Evolutionary conservation across 2,113 vertebrate genomes (phyloP).

Genomic region (Cottus gobio): DNA sequence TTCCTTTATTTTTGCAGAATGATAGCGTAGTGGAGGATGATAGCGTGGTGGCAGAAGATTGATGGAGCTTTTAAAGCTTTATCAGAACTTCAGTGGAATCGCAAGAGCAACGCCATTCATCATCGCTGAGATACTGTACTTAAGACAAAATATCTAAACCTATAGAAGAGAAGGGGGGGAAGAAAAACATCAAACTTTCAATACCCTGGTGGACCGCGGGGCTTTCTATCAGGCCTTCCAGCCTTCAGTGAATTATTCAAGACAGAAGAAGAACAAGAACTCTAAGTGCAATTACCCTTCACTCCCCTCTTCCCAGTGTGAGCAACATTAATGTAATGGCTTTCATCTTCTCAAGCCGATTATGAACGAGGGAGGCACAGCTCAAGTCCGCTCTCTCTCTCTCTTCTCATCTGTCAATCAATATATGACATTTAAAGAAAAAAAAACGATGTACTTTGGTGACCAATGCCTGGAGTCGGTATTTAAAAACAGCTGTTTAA

Average conservation of each 20-base stretch:
- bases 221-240: conserved; percentile 68
- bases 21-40: neutral
- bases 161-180: conserved; percentile 20
- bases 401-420: conserved; percentile 49
- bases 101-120: conserved; percentile 40
- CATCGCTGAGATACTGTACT: conserved; percentile 43
- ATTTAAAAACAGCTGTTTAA: conserved; percentile 38
- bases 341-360: conserved; percentile 77
- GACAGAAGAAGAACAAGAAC: conserved; percentile 75
- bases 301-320: conserved; percentile 74
- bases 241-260: conserved; percentile 81
- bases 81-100: conserved; percentile 46
- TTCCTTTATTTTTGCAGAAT: neutral
- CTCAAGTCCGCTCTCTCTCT: conserved; percentile 40
- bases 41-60: conserved; percentile 24
- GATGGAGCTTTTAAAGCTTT: conserved; percentile 38
- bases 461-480: conserved; percentile 9
- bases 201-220: conserved; percentile 43
- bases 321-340: conserved; percentile 80
- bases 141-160: conserved; percentile 56
- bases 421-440: conserved; percentile 51
- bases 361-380: conserved; percentile 62
- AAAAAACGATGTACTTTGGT: conserved; percentile 23
- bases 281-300: conserved; percentile 80
- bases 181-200: conserved; percentile 68